These are phyloP conservation scores for Hydrozoanthus tunicans DNA, from an alignment of 64 coral and sea anemone genomes.

Conservation along the genomic window DNA sequence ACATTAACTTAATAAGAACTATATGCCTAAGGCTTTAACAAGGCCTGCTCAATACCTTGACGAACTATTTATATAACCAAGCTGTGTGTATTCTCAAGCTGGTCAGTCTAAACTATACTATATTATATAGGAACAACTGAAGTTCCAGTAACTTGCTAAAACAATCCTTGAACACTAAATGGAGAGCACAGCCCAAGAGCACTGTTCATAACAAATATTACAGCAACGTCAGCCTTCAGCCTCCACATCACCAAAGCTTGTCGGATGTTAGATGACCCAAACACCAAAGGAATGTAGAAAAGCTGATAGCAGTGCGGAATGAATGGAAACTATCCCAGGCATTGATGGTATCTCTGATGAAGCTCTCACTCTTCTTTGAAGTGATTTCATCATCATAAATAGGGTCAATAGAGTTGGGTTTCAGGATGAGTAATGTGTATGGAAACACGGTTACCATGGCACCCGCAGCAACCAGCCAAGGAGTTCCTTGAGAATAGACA, in stretches of 20 bases:
- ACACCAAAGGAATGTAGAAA: slow-evolving; percentile 40
- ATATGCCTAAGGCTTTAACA: too few species aligned
- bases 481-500: slow-evolving; percentile 50
- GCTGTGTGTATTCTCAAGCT: too few species aligned
- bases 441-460: slow-evolving; percentile 63
- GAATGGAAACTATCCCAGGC: slow-evolving; percentile 84
- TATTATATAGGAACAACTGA: too few species aligned
- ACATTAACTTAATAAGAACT: too few species aligned
- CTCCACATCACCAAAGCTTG: slow-evolving; percentile 27
- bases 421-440: slow-evolving; percentile 72
- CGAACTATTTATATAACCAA: too few species aligned
- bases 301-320: neutral
- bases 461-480: slow-evolving; percentile 71
- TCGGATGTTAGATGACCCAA: slow-evolving; percentile 39
- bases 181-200: too few species aligned
- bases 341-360: slow-evolving; percentile 71
- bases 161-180: too few species aligned
- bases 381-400: slow-evolving; percentile 89
- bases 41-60: too few species aligned
- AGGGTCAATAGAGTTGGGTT: slow-evolving; percentile 85
- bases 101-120: too few species aligned
- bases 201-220: too few species aligned
- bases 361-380: slow-evolving; percentile 75
- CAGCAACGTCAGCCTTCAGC: too few species aligned
- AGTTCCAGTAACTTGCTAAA: too few species aligned